Percentiles rank a stretch among this genome's conserved stretches.
These are phyloP conservation scores for Ptiloglossa arizonensis DNA, from an alignment of 1,140 invertebrate genomes.

Conservation along the genomic window DNA sequence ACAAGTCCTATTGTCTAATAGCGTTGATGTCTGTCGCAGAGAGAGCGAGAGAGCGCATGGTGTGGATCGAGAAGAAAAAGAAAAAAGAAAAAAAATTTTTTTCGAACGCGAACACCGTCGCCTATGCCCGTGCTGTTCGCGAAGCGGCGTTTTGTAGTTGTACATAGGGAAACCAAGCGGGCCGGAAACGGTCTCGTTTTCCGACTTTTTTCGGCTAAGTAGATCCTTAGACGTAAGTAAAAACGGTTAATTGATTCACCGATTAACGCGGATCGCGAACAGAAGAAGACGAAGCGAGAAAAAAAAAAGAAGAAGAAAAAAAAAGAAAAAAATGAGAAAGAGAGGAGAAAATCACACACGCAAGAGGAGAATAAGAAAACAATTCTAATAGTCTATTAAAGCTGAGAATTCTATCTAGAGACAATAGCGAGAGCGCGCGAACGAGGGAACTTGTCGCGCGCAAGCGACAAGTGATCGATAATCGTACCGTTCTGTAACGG, in stretches of 20 bases:
- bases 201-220: constrained; percentile 9
- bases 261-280: not conserved
- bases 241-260: not conserved
- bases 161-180: constrained; percentile 13
- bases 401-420: constrained; percentile 68
- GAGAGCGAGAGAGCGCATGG: not conserved
- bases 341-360: too few relatives aligned
- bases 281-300: too few relatives aligned
- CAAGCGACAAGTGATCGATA: too few relatives aligned
- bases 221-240: constrained; percentile 23
- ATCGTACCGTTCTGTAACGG: too few relatives aligned
- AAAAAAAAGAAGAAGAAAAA: constrained; percentile 3
- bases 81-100: too few relatives aligned
- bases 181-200: constrained; percentile 2
- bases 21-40: constrained; percentile 73
- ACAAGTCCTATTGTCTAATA: constrained; percentile 76
- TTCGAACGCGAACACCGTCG: not conserved
- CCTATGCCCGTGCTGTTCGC: constrained; percentile 3
- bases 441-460: constrained; percentile 22
- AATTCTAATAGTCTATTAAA: constrained; percentile 60
- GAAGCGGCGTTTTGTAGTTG: constrained; percentile 22
- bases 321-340: not conserved
- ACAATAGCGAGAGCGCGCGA: constrained; percentile 70
- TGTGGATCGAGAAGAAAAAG: constrained; percentile 20
- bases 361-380: not conserved